phyloP scores from a whole-genome alignment of 2,888 invertebrate genomes.

The Chymomyza fuscimana region DNA sequence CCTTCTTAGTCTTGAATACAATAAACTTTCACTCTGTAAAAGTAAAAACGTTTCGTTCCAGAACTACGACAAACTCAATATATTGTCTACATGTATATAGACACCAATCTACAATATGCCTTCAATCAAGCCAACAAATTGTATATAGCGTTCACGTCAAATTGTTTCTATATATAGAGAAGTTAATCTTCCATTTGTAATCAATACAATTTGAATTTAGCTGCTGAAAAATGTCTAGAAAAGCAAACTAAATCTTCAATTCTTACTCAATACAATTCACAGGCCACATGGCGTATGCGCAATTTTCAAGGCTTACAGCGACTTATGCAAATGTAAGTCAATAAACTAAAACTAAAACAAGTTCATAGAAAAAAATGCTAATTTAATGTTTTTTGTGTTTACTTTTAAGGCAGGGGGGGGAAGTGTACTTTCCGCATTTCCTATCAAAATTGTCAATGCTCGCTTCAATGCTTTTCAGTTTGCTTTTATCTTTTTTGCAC shows the following conservation, averaged over 20 bases:
- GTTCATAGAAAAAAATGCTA: constrained; percentile 60
- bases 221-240: constrained; percentile 14
- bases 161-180: neutral
- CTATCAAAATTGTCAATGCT: neutral
- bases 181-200: neutral
- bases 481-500: neutral
- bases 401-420: constrained; percentile 21
- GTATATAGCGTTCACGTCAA: neutral
- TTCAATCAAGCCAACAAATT: constrained; percentile 4
- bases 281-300: constrained; percentile 57
- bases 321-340: constrained; percentile 62
- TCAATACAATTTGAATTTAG: neutral
- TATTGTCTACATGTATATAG: neutral
- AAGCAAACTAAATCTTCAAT: neutral
- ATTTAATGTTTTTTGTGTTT: constrained; percentile 64
- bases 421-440: constrained; percentile 38
- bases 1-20: too few relatives aligned
- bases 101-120: neutral
- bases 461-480: constrained; percentile 28
- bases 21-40: too few relatives aligned
- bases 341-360: constrained; percentile 25
- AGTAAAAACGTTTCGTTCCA: too few relatives aligned
- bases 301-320: constrained; percentile 34
- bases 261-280: constrained; percentile 15
- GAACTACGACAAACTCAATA: neutral